Conservation (phyloP, 2,797 vertebrate genomes). For the Syngnathus acus region DNA sequence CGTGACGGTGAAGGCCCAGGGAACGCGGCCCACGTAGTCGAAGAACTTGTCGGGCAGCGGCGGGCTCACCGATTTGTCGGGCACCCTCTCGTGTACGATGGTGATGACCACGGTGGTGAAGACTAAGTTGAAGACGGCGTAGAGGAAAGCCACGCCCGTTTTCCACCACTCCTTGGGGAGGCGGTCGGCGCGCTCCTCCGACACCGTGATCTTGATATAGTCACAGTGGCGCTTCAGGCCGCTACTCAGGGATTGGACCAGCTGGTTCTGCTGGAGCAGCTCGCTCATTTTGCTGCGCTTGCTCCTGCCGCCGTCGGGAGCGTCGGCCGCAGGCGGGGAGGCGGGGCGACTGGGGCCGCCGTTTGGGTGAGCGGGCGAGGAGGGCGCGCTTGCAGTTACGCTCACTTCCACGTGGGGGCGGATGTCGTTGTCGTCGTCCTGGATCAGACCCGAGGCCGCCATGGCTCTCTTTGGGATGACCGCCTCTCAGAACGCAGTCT, state of each 20-base stretch:
- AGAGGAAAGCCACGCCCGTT: slow-evolving; percentile 86
- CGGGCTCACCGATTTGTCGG: slow-evolving; percentile 84
- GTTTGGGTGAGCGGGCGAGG: slow-evolving; percentile 12
- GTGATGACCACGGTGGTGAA: slow-evolving; percentile 91
- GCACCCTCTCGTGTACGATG: slow-evolving; percentile 89
- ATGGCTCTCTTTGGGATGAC: slow-evolving; percentile 18
- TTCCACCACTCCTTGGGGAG: slow-evolving; percentile 95
- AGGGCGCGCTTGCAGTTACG: slow-evolving; percentile 12
- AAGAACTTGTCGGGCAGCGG: slow-evolving; percentile 97
- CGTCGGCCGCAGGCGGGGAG: neutral
- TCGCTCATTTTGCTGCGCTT: slow-evolving; percentile 52
- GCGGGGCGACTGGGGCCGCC: slow-evolving; percentile 10
- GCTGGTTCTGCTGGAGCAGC: slow-evolving; percentile 49
- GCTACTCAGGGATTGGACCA: slow-evolving; percentile 68
- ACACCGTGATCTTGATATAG: slow-evolving; percentile 79
- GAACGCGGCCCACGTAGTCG: slow-evolving; percentile 82
- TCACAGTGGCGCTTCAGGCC: slow-evolving; percentile 74
- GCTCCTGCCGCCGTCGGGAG: neutral
- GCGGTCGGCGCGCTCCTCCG: slow-evolving; percentile 63
- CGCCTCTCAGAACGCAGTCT: neutral
- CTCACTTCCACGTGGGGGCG: slow-evolving; percentile 22
- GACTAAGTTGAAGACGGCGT: slow-evolving; percentile 81
- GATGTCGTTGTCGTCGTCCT: neutral
- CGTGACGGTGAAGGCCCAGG: slow-evolving; percentile 92
- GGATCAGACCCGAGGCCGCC: slow-evolving; percentile 47